phyloP scores from a whole-genome alignment of 2,113 vertebrate species.

The Egretta garzetta region DNA sequence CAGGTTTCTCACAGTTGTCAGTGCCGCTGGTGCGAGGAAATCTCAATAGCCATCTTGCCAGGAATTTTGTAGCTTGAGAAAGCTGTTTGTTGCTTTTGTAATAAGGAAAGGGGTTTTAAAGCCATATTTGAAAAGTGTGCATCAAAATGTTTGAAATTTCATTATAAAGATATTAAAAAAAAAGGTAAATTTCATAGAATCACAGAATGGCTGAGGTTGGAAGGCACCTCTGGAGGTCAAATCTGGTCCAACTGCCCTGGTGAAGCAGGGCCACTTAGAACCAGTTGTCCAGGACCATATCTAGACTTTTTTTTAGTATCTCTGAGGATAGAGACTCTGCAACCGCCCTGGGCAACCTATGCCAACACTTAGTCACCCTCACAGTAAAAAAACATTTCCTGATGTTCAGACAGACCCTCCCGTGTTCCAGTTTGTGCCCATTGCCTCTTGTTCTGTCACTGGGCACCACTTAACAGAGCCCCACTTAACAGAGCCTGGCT shows the following conservation, averaged over 20 bases:
- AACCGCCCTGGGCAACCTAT: not conserved
- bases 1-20: not conserved
- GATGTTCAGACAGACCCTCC: not conserved
- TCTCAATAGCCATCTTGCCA: not conserved
- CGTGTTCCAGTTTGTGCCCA: not conserved
- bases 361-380: not conserved
- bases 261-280: not conserved
- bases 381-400: not conserved
- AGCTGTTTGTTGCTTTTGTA: not conserved
- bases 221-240: not conserved
- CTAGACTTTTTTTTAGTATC: not conserved
- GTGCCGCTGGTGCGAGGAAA: accelerated
- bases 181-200: not conserved
- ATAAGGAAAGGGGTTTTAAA: not conserved
- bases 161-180: not conserved
- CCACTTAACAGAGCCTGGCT: not conserved
- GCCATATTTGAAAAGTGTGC: not conserved
- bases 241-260: not conserved
- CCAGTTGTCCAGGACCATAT: not conserved
- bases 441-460: not conserved
- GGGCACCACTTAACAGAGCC: not conserved
- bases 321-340: not conserved
- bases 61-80: not conserved
- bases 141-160: not conserved
- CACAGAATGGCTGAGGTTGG: not conserved